Percentiles rank a stretch among this genome's conserved stretches.
These are phyloP conservation scores for Channallabes apus DNA, from an alignment of 2,797 vertebrate genomes.

Conservation along the genomic window DNA sequence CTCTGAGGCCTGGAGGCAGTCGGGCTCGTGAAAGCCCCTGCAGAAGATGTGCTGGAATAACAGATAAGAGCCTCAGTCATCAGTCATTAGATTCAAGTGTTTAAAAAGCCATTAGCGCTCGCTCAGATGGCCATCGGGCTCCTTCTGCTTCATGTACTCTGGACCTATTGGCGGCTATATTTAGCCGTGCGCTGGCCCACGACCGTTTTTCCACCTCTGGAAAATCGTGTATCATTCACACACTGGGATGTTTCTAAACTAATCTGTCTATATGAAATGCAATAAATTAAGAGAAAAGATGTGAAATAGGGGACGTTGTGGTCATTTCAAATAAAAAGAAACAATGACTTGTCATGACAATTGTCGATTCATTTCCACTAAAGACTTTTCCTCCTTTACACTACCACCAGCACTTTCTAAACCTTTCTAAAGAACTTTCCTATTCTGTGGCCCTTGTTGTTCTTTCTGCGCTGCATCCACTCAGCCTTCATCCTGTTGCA, in stretches of 20 bases:
- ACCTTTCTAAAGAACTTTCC: constrained; percentile 44
- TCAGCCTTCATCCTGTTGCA: constrained; percentile 70
- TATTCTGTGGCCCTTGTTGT: constrained; percentile 70
- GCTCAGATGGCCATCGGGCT: constrained; percentile 59
- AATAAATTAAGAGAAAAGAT: too few species aligned
- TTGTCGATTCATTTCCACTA: too few species aligned
- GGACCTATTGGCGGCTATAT: constrained; percentile 29
- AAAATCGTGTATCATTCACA: background rate
- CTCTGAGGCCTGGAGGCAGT: constrained; percentile 35
- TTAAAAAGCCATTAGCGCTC: constrained; percentile 68
- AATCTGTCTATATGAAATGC: too few species aligned
- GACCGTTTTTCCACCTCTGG: constrained; percentile 10
- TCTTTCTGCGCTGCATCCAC: constrained; percentile 68
- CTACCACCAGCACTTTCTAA: background rate
- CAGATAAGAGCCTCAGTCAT: constrained; percentile 65
- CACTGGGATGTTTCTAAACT: background rate
- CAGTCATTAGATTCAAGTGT: constrained; percentile 62
- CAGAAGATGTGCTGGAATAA: constrained; percentile 60
- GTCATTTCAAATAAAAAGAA: background rate
- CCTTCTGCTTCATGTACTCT: constrained; percentile 18
- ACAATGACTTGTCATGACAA: background rate
- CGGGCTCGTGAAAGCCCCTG: constrained; percentile 41
- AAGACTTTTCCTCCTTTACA: background rate
- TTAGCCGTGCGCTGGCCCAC: background rate
- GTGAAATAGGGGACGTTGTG: background rate